A percentile compares a stretch with the other conserved stretches of the same genome.
These are phyloP conservation scores for Tenualosa ilisha DNA, from an alignment of 2,797 vertebrate species.

Conservation along the genomic window DNA sequence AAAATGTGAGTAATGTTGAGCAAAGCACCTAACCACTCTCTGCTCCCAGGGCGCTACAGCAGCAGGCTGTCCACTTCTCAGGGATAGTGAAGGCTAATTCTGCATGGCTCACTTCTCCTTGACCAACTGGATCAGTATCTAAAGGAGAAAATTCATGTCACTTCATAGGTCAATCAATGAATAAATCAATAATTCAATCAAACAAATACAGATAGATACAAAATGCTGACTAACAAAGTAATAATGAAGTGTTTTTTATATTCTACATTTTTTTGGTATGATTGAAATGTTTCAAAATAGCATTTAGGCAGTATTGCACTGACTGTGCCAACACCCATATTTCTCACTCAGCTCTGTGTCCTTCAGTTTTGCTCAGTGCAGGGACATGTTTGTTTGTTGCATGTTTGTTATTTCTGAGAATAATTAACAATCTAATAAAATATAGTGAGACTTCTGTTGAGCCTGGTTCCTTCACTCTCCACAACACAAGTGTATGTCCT, in stretches of 20 bases:
- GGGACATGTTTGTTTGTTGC: neutral
- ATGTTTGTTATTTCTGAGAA: neutral
- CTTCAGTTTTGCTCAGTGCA: neutral
- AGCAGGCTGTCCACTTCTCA: no score
- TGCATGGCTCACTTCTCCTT: neutral
- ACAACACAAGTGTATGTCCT: constrained; percentile 33
- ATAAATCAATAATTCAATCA: neutral
- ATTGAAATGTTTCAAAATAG: no score
- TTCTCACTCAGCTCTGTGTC: neutral
- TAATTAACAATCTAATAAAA: neutral
- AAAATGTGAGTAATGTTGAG: no score
- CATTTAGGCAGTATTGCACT: no score
- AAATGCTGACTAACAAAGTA: neutral
- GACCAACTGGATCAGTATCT: neutral
- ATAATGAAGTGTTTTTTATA: neutral
- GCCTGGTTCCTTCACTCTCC: neutral
- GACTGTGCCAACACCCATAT: no score
- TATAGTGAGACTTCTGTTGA: constrained; percentile 26
- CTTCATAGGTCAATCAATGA: neutral
- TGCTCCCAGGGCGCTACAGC: no score
- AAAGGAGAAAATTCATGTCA: neutral
- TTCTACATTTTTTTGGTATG: no score
- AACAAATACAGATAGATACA: no score
- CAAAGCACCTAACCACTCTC: no score
- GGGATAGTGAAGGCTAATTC: neutral